Evolutionary conservation across 2,797 vertebrate genomes (phyloP).

Genomic region (Hippopotamyrus pictus): DNA sequence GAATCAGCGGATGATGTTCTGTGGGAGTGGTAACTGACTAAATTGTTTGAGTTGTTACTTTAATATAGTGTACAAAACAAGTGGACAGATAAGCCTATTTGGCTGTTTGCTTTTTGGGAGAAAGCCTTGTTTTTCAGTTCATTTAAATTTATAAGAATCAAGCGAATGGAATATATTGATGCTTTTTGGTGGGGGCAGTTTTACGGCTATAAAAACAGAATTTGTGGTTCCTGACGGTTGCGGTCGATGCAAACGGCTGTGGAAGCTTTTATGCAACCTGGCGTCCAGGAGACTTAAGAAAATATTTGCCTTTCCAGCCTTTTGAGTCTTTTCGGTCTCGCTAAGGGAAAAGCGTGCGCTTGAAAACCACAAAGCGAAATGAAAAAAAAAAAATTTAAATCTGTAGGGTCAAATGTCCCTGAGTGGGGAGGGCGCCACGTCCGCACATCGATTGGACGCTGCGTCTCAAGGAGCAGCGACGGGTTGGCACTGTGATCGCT

Average conservation of each 20-base stretch:
- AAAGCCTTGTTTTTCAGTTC: slow-evolving; percentile 75
- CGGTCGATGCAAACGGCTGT: slow-evolving; percentile 83
- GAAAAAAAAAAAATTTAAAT: slow-evolving; percentile 48
- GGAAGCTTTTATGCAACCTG: slow-evolving; percentile 96
- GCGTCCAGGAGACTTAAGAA: slow-evolving; percentile 90
- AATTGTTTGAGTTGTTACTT: background rate
- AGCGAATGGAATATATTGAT: slow-evolving; percentile 67
- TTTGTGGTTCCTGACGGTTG: slow-evolving; percentile 79
- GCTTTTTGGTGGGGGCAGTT: slow-evolving; percentile 60
- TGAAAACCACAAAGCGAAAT: slow-evolving; percentile 63
- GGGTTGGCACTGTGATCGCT: slow-evolving; percentile 44
- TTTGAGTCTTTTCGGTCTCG: slow-evolving; percentile 75
- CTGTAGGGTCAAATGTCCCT: slow-evolving; percentile 68
- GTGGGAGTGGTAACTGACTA: background rate
- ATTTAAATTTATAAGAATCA: slow-evolving; percentile 88
- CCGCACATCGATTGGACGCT: background rate
- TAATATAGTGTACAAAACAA: background rate
- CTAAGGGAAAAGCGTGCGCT: slow-evolving; percentile 69
- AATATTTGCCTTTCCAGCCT: slow-evolving; percentile 98
- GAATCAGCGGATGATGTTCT: background rate
- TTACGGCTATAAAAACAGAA: slow-evolving; percentile 88
- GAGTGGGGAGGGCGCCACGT: slow-evolving; percentile 59
- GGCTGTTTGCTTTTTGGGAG: slow-evolving; percentile 70
- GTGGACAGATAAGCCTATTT: slow-evolving; percentile 34
- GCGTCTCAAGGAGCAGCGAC: background rate